These are phyloP conservation scores for Sminthurinus aureus DNA, from an alignment of 2,888 invertebrate genomes.

Conservation along the genomic window DNA sequence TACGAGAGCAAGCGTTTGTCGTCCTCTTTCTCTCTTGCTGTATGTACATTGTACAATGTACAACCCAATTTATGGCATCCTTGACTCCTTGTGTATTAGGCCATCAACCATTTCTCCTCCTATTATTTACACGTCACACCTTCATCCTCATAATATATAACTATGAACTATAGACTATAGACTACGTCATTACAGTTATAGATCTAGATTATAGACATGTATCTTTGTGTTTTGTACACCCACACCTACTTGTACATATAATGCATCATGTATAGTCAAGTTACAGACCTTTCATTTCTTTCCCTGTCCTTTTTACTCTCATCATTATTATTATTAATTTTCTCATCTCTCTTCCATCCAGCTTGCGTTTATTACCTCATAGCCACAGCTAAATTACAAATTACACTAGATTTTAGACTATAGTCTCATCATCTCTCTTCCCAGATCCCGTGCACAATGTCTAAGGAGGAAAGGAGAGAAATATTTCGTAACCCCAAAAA, in stretches of 20 bases:
- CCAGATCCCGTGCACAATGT: too few relatives aligned
- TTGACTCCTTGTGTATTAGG: slow-evolving; percentile 30
- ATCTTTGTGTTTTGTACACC: not conserved
- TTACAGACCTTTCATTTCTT: not conserved
- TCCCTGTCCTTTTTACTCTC: slow-evolving; percentile 34
- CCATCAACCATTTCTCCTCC: slow-evolving; percentile 30
- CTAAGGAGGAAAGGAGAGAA: not conserved
- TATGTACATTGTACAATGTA: not conserved
- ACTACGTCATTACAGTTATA: not conserved
- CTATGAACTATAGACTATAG: too few relatives aligned
- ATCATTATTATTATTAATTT: slow-evolving; percentile 48
- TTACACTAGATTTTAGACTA: not conserved
- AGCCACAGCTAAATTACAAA: slow-evolving; percentile 35
- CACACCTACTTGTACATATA: too few relatives aligned
- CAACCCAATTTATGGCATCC: slow-evolving; percentile 34
- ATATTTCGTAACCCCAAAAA: slow-evolving; percentile 24
- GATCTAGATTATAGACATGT: not conserved
- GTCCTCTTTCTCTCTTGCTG: slow-evolving; percentile 4
- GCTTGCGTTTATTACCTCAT: slow-evolving; percentile 48
- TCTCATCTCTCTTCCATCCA: slow-evolving; percentile 45
- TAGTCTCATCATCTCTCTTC: slow-evolving; percentile 38
- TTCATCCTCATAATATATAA: slow-evolving; percentile 31
- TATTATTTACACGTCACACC: slow-evolving; percentile 50
- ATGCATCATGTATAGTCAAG: not conserved
- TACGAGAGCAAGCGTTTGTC: too few relatives aligned